Evolutionary conservation across 2,797 vertebrate genomes (phyloP).

Genomic region (Pteronotus mesoamericanus): DNA sequence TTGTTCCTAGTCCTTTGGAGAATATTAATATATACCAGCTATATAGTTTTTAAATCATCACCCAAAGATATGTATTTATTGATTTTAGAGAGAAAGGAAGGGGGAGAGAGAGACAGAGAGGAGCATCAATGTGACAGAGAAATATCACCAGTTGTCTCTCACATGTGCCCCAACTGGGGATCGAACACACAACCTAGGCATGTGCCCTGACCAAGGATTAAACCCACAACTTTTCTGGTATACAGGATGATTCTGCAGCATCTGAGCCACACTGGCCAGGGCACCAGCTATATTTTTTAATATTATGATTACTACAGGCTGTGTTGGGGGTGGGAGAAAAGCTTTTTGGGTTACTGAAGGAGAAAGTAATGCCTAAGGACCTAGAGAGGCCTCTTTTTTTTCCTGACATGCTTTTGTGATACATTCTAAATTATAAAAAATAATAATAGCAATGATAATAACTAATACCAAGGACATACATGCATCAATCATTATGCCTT

Average conservation of each 20-base stretch:
- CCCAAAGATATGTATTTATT: not conserved
- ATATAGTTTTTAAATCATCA: not conserved
- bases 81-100: not conserved
- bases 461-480: not conserved
- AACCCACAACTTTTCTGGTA: not conserved
- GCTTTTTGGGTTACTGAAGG: not conserved
- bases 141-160: not conserved
- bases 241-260: not conserved
- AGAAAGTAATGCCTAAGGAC: not conserved
- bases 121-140: not conserved
- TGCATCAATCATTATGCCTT: not conserved
- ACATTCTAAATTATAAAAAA: not conserved
- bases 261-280: not conserved
- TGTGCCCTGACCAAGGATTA: not conserved
- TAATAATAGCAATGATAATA: not conserved
- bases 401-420: not conserved
- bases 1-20: not conserved
- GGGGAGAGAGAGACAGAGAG: too few species aligned
- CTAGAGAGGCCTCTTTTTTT: not conserved
- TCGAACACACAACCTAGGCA: too few species aligned
- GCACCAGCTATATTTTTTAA: not conserved
- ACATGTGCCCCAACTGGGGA: too few species aligned
- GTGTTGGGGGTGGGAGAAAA: not conserved
- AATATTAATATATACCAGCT: not conserved
- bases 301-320: not conserved